Evolutionary conservation across 2,797 vertebrate species (phyloP).

Genomic region (Chrysocyon brachyurus): DNA sequence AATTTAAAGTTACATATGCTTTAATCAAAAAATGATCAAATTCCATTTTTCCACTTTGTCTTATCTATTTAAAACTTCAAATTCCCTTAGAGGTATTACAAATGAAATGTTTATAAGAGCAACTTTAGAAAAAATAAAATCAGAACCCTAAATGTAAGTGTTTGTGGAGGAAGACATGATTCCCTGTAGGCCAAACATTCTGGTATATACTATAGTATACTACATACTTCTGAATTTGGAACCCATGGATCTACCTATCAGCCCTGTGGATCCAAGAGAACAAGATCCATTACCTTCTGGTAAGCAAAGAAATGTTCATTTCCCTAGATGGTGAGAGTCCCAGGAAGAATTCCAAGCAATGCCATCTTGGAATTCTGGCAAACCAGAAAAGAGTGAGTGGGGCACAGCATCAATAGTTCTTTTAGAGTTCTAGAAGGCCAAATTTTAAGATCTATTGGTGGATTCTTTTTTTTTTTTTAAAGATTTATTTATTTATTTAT

Average conservation of each 20-base stretch:
- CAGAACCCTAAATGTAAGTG: background rate
- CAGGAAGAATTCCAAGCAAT: background rate
- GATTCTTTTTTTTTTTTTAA: background rate
- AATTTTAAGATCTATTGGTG: background rate
- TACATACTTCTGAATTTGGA: background rate
- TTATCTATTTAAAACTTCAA: conserved; percentile 24
- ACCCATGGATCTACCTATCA: background rate
- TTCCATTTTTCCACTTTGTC: conserved; percentile 9
- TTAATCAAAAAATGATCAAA: conserved; percentile 37
- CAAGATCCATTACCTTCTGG: background rate
- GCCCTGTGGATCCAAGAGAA: background rate
- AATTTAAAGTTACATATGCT: conserved; percentile 39
- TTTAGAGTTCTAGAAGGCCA: background rate
- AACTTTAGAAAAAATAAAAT: conserved; percentile 43
- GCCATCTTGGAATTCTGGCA: background rate
- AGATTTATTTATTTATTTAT: too few species aligned
- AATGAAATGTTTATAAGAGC: background rate
- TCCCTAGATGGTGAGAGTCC: background rate
- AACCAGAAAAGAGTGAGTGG: background rate
- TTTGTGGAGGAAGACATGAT: background rate
- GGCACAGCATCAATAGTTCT: background rate
- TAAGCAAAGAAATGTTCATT: background rate
- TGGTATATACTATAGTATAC: background rate
- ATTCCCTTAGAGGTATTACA: background rate
- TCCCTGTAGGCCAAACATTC: background rate